Conservation (phyloP, 92 coral and sea anemone species). For the Epizoanthus scotinus region DNA sequence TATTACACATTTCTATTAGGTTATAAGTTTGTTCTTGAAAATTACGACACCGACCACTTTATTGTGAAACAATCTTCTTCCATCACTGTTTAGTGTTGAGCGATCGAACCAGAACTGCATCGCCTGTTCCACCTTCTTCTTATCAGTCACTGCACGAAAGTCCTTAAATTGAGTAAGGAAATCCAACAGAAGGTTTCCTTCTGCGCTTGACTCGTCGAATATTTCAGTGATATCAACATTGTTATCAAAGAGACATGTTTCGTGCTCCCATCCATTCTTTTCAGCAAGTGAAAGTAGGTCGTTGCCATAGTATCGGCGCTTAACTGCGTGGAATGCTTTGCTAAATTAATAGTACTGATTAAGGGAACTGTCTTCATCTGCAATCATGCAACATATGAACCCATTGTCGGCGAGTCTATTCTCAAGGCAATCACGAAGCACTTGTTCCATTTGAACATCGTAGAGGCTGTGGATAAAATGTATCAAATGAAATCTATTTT, state of each 20-base stretch:
- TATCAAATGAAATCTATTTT: neutral
- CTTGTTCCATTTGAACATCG: neutral
- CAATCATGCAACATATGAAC: neutral
- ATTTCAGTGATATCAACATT: neutral
- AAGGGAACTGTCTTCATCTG: neutral
- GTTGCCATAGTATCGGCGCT: neutral
- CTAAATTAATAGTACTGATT: neutral
- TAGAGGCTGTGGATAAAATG: constrained; percentile 14
- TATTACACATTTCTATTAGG: no score
- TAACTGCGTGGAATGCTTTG: neutral
- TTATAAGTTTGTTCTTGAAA: neutral
- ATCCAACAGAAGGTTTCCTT: constrained; percentile 10
- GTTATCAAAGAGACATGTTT: neutral
- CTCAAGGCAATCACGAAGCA: neutral
- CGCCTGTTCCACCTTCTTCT: neutral
- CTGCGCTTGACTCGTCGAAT: neutral
- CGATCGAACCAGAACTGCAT: neutral
- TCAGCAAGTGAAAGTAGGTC: neutral
- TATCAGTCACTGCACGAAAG: neutral
- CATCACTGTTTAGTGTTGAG: neutral
- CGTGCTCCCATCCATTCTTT: neutral
- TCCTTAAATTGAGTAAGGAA: neutral
- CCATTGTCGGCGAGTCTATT: constrained; percentile 1
- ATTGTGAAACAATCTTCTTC: neutral
- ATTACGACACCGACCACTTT: neutral